Evolutionary conservation across 2,113 vertebrate genomes (phyloP).

Genomic region (Eira barbara): DNA sequence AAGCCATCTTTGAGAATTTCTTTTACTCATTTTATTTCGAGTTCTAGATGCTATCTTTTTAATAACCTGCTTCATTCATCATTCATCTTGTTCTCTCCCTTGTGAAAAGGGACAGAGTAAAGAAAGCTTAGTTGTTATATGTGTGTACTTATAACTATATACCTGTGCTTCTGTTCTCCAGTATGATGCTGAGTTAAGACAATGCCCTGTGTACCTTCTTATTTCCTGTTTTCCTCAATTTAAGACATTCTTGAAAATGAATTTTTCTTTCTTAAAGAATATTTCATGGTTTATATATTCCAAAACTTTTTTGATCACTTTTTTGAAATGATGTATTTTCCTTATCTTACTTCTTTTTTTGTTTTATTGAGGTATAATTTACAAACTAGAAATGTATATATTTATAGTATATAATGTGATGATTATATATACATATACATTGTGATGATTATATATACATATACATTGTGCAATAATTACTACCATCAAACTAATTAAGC

Average conservation of each 20-base stretch:
- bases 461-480: not conserved
- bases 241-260: not conserved
- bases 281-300: not conserved
- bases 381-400: not conserved
- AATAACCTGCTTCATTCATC: not conserved
- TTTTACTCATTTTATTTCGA: not conserved
- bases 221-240: not conserved
- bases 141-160: not conserved
- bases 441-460: not conserved
- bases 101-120: too few relatives aligned
- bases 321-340: not conserved
- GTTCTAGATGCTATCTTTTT: not conserved
- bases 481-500: not conserved
- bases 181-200: fast-evolving
- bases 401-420: not conserved
- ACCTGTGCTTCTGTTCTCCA: not conserved
- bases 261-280: not conserved
- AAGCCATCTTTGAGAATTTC: not conserved
- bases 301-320: not conserved
- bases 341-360: not conserved
- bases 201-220: not conserved
- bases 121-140: not conserved
- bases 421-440: not conserved
- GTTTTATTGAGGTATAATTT: not conserved
- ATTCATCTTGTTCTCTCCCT: not conserved